phyloP scores from a whole-genome alignment of 2,113 vertebrate species.

The Oryzias javanicus region DNA sequence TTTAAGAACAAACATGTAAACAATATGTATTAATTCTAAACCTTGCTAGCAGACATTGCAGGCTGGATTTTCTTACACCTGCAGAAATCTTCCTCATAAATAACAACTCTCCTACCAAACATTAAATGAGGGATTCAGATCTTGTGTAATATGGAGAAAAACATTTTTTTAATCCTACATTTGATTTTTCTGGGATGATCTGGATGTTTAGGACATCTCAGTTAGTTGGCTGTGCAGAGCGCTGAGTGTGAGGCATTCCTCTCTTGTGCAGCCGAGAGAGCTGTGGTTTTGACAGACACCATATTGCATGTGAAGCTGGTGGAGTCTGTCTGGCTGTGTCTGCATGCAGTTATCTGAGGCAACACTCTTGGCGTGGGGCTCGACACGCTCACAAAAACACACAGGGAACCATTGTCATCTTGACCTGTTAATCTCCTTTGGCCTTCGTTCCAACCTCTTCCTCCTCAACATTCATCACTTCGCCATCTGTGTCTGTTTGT shows the following conservation, averaged over 20 bases:
- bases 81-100: not conserved
- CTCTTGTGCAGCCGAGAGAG: conserved; percentile 49
- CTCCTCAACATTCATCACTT: conserved; percentile 7
- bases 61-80: not conserved
- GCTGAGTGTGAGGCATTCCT: conserved; percentile 16
- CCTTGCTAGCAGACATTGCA: too few species aligned
- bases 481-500: conserved; percentile 7
- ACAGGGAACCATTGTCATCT: conserved; percentile 8
- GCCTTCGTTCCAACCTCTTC: not conserved
- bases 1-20: not conserved
- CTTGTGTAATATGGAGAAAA: too few species aligned
- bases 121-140: too few species aligned
- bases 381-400: conserved; percentile 27
- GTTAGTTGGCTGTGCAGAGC: conserved; percentile 7
- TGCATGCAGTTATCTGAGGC: conserved; percentile 15
- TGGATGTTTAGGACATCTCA: conserved; percentile 49
- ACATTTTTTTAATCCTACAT: not conserved
- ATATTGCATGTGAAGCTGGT: conserved; percentile 60
- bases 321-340: conserved; percentile 45
- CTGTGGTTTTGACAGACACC: conserved; percentile 55
- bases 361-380: conserved; percentile 18
- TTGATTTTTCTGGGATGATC: conserved; percentile 21
- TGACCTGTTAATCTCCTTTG: conserved; percentile 33
- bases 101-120: too few species aligned
- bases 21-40: not conserved